phyloP scores from a whole-genome alignment of 2,797 vertebrate species.

The Botia kubotai region DNA sequence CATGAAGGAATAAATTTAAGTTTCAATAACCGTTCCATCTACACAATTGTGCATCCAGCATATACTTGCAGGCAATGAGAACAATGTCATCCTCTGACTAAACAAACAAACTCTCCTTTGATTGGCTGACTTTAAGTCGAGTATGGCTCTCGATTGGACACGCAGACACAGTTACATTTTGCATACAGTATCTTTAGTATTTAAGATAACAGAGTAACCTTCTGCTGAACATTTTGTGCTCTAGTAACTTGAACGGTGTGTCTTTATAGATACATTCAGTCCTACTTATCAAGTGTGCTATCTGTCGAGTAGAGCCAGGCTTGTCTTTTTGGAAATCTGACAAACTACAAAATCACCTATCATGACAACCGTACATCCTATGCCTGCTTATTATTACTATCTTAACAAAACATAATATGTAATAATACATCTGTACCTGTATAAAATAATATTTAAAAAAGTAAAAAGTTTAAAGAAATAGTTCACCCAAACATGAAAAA shows the following conservation, averaged over 20 bases:
- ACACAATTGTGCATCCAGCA: conserved; percentile 30
- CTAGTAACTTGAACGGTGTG: conserved; percentile 63
- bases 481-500: conserved; percentile 60
- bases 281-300: conserved; percentile 59
- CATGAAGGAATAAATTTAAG: background rate
- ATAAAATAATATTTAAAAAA: conserved; percentile 76
- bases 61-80: conserved; percentile 11
- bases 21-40: conserved; percentile 23
- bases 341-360: too few relatives aligned
- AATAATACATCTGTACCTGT: conserved; percentile 74
- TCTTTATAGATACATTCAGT: conserved; percentile 1
- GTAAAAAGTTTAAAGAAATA: conserved; percentile 67
- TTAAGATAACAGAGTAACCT: conserved; percentile 39
- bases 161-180: conserved; percentile 72
- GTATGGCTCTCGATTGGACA: conserved; percentile 62
- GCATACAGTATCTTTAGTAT: conserved; percentile 71
- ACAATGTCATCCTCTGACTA: background rate
- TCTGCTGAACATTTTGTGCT: conserved; percentile 76
- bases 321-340: conserved; percentile 73
- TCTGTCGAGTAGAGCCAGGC: conserved; percentile 58
- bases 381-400: conserved; percentile 64
- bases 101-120: conserved; percentile 32
- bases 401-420: conserved; percentile 68
- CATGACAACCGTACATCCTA: conserved; percentile 66
- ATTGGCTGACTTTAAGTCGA: conserved; percentile 48